Conservation (phyloP, 2,888 invertebrate genomes). For the Lasiommata megera region DNA sequence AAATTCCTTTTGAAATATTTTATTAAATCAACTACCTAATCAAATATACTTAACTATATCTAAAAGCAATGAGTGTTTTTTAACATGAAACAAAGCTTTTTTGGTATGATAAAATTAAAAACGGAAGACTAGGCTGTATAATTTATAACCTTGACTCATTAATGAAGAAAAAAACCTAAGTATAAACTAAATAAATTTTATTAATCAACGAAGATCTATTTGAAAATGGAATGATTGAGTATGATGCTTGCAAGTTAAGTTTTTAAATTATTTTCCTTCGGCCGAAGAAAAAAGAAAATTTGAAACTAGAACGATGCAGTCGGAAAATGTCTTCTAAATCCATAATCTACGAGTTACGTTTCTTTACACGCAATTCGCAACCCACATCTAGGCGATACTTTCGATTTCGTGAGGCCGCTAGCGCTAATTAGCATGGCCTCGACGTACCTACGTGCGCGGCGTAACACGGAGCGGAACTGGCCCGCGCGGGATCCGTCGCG, state of each 20-base stretch:
- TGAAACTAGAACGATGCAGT: conserved; percentile 9
- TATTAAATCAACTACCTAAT: too few relatives aligned
- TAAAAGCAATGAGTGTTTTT: too few relatives aligned
- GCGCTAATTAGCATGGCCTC: conserved; percentile 76
- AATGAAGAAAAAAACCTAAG: too few relatives aligned
- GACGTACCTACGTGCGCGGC: conserved; percentile 66
- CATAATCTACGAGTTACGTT: conserved; percentile 51
- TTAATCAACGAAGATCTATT: too few relatives aligned
- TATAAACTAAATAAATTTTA: too few relatives aligned
- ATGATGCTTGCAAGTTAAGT: too few relatives aligned
- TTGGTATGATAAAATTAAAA: too few relatives aligned
- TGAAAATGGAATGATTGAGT: too few relatives aligned
- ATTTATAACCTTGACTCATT: neutral
- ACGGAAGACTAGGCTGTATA: too few relatives aligned
- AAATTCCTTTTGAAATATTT: too few relatives aligned
- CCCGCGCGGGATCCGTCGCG: conserved; percentile 46
- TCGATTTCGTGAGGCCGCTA: conserved; percentile 76
- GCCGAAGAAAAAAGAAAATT: neutral
- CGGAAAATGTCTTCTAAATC: conserved; percentile 25
- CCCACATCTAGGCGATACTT: conserved; percentile 62
- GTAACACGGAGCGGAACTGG: conserved; percentile 71
- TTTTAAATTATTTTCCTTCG: neutral
- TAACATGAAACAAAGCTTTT: too few relatives aligned
- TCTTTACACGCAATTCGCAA: conserved; percentile 51
- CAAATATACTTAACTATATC: too few relatives aligned